A percentile compares a stretch with the other conserved stretches of the same genome.
Conservation (phyloP, 2,797 vertebrate species). For the Anabas testudineus region DNA sequence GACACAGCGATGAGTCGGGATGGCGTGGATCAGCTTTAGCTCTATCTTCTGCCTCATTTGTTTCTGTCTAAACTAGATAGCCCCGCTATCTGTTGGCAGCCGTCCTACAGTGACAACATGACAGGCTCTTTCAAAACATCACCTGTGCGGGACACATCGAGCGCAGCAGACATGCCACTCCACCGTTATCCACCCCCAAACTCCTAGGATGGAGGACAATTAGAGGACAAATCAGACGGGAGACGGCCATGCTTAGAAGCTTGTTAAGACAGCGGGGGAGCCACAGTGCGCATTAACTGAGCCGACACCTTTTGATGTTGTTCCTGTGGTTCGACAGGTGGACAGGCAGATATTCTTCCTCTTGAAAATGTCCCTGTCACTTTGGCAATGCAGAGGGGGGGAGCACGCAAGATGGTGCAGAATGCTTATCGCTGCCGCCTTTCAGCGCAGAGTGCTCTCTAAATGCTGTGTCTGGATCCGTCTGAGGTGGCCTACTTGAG, state of each 20-base stretch:
- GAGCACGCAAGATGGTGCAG: conserved; percentile 16
- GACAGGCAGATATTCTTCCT: conserved; percentile 35
- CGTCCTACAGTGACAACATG: conserved; percentile 49
- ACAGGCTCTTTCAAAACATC: conserved; percentile 46
- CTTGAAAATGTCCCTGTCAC: conserved; percentile 33
- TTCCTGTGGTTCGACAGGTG: conserved; percentile 32
- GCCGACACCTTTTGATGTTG: conserved; percentile 26
- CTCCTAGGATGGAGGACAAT: conserved; percentile 51
- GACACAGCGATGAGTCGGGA: conserved; percentile 58
- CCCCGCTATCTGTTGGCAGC: conserved; percentile 62
- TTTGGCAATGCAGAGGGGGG: not conserved
- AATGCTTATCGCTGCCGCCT: conserved; percentile 25
- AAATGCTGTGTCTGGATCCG: conserved; percentile 37
- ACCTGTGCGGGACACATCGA: conserved; percentile 31
- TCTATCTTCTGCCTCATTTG: conserved; percentile 66
- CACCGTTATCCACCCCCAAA: conserved; percentile 37
- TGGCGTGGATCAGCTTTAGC: conserved; percentile 48
- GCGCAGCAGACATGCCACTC: conserved; percentile 45
- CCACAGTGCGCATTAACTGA: conserved; percentile 23
- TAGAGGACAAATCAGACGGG: conserved; percentile 46
- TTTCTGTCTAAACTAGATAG: conserved; percentile 73
- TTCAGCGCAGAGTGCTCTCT: conserved; percentile 34
- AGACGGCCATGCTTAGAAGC: conserved; percentile 4
- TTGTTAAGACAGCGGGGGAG: conserved; percentile 13
- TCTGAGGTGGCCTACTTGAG: conserved; percentile 59